Evolutionary conservation across 2,797 vertebrate genomes (phyloP), one percentile per base, ranked within the genome.

Genomic region (Lagocephalus sceleratus): DNA sequence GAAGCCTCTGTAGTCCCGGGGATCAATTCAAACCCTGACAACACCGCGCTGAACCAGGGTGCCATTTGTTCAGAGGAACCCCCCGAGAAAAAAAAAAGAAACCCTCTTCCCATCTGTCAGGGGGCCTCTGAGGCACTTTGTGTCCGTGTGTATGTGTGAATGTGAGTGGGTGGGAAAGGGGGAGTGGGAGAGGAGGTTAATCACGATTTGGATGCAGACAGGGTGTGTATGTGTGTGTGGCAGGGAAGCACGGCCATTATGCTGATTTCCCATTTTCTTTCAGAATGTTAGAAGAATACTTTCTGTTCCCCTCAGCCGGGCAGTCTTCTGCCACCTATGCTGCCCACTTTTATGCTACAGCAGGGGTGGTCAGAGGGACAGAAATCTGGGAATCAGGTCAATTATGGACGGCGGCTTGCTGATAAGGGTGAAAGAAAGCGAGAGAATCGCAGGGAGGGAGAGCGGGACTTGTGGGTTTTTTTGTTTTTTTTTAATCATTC

Each of bases 41-140:
- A 89, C 86, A 84, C 84, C 87, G 91, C 90, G 91, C 86, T 91
- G 88, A 92, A 83, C 90, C 87, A 84, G 86, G 87, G 85, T 75
- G 86, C 88, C 85, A 87, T 89, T 92, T 90, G 87, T 91, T 88
- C 87, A 79, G 80, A 85, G 83, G 69, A 87, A 84, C 80, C 82
- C 78, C 87, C 84, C 63, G 40, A 42, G 19, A 42, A 40, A 50
- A 88, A 88, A 87, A 76, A 42, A 40, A 50, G 87, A 88, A 87
- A 76, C 73, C 69, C 82, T 87, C 87, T 87, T 87, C 91, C 93
- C 92, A 93, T 93, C 92, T 93, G 93, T 93, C 92, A 92, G 90
- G 84, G 89, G 87, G 89, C 90, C 86, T 90, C 89, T 56, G 62
- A 75, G 75, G 85, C 88, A 92, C 88, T 92, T 90, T 90, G 90